These are phyloP conservation scores for Alouatta palliata DNA, from an alignment of 2,113 vertebrate species.

Conservation along the genomic window DNA sequence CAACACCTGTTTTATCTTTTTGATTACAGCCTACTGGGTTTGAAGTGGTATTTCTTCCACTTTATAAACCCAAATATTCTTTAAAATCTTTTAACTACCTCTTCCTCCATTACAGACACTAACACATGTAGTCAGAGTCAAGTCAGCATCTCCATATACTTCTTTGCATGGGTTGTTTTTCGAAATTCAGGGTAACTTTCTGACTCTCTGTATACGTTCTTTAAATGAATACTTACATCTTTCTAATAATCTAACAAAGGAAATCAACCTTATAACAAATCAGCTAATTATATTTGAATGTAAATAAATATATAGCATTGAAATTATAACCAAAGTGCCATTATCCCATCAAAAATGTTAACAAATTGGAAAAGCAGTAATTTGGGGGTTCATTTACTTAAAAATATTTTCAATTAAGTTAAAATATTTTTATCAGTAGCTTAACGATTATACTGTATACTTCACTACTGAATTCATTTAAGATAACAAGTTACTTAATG, in stretches of 20 bases:
- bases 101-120: background rate
- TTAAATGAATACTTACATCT: background rate
- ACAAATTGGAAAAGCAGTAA: slow-evolving; percentile 1
- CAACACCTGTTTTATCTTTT: background rate
- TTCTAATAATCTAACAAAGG: background rate
- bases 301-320: background rate
- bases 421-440: background rate
- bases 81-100: background rate
- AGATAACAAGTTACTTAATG: slow-evolving; percentile 3
- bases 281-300: background rate
- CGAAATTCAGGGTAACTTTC: background rate
- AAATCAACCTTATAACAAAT: slow-evolving; percentile 35
- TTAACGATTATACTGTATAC: background rate
- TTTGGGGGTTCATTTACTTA: background rate
- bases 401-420: background rate
- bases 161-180: background rate
- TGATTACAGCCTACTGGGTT: background rate
- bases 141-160: background rate
- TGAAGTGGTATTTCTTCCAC: background rate
- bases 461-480: background rate
- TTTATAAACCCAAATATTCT: slow-evolving; percentile 32
- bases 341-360: slow-evolving; percentile 7
- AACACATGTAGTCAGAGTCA: background rate
- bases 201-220: background rate
- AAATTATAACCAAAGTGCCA: slow-evolving; percentile 19